Base-by-base conservation (phyloP, 1,140 invertebrate species). In the Drosophila teissieri region DNA sequence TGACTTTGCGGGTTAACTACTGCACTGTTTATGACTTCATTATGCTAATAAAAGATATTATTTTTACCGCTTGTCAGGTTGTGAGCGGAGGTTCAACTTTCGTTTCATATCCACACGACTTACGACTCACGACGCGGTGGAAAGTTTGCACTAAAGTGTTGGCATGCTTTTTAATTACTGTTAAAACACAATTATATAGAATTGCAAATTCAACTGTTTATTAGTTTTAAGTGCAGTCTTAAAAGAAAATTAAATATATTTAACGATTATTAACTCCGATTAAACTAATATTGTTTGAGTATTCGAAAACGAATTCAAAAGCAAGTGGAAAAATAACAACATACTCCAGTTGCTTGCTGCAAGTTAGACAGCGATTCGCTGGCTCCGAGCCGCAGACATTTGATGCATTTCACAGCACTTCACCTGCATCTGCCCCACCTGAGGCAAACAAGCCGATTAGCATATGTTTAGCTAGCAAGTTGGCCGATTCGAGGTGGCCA, bases 11-110 rank as follows among this genome's bases (percentile, higher is more conserved):
- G 76, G 83, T 79, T 83, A 77, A 86, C 79, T 83, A 72, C 69
- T 65, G 84, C 82, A 83, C 73, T 86, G 83, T 88, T 86, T 86
- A 88, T 83, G 79, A 80, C 83, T 88, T 86, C 83, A 86, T 89
- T 86, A 81, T 89, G 83, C 83, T 86, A 88, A 86, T 86, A 88
- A 86, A 86, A 73, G 72, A 83, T 82, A 86, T 76, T 72, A 82
- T 88, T 88, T 82, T 51, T 56, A 57, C 69, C 60, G 48, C n/a
- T 58, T 51, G 60, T 67, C n/a, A 24, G 57, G 12, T 19, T 39
- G 19, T 27, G 44, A 27, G 10, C 10, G 6, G 53, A 2, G 7
- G 15, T 36, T 2, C 19, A 40, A 48, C 15, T n/a, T 19, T 19
- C 11, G 15, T 27, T 34, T 2, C 2, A 6, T 8, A 34, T 10